These are phyloP conservation scores for Meloidogyne exigua DNA, from an alignment of 1,140 invertebrate species.

Conservation along the genomic window DNA sequence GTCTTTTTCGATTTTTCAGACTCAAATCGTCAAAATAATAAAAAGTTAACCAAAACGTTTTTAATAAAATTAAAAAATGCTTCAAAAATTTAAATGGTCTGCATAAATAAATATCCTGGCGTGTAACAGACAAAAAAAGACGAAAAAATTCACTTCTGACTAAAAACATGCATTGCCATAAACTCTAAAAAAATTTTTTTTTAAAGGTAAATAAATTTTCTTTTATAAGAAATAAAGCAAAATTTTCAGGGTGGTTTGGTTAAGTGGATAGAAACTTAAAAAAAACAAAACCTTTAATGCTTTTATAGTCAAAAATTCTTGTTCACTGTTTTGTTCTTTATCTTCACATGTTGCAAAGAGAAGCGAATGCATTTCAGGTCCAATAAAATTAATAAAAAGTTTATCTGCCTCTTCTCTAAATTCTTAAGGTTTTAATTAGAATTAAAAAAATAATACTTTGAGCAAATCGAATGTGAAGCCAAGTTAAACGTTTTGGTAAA, in stretches of 20 bases:
- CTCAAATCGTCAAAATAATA: neutral
- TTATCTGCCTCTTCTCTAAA: neutral
- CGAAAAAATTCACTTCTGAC: constrained; percentile 37
- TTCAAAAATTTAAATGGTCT: neutral
- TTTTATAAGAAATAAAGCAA: too few relatives aligned
- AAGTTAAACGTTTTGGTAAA: neutral
- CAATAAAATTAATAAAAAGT: constrained; percentile 17
- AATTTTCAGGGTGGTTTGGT: too few relatives aligned
- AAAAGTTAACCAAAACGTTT: constrained; percentile 11
- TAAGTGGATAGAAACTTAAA: too few relatives aligned
- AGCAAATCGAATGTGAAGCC: neutral
- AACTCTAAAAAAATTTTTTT: constrained; percentile 29
- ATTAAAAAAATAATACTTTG: neutral
- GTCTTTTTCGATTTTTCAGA: neutral
- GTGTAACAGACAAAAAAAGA: constrained; percentile 8
- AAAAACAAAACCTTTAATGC: constrained; percentile 14
- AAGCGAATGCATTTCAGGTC: constrained; percentile 17
- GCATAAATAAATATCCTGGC: neutral
- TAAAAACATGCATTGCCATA: constrained; percentile 32
- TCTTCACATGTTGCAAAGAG: neutral
- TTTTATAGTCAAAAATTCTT: constrained; percentile 15
- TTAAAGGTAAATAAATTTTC: too few relatives aligned
- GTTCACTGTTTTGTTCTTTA: neutral
- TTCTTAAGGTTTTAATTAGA: neutral
- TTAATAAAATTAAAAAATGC: constrained; percentile 3